These are phyloP conservation scores for Neomonachus schauinslandi DNA, from an alignment of 2,113 vertebrate genomes.

Conservation along the genomic window DNA sequence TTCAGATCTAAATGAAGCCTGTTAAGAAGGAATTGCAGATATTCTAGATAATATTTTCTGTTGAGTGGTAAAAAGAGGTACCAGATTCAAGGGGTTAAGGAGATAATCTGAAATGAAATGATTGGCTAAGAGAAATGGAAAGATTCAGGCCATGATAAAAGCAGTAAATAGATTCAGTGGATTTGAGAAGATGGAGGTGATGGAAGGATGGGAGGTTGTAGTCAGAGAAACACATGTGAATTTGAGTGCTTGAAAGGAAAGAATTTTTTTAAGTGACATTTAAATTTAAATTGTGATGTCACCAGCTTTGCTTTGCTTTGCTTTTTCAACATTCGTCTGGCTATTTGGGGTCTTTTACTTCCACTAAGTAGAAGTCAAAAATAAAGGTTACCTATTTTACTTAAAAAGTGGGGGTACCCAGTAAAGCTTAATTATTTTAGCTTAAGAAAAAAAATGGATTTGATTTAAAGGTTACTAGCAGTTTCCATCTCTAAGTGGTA, in stretches of 20 bases:
- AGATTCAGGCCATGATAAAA: background rate
- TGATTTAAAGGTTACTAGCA: background rate
- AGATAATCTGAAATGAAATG: background rate
- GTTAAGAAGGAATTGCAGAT: background rate
- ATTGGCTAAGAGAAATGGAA: background rate
- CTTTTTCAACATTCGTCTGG: too few relatives aligned
- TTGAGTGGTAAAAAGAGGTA: background rate
- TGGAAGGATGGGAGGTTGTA: background rate
- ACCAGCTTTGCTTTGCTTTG: too few relatives aligned
- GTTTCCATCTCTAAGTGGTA: background rate
- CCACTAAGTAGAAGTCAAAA: background rate
- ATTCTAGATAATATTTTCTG: background rate
- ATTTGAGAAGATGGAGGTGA: background rate
- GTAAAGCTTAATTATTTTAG: background rate
- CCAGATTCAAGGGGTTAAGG: background rate
- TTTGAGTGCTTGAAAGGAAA: background rate
- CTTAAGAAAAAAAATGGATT: background rate
- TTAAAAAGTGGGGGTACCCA: background rate
- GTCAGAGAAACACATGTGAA: background rate
- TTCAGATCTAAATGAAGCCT: background rate
- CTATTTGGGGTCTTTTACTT: too few relatives aligned
- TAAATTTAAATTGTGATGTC: background rate
- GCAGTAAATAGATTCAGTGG: background rate
- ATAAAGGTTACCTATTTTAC: background rate
- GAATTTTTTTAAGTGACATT: background rate